phyloP scores from a whole-genome alignment of 2,797 vertebrate species.

The Uromys caudimaculatus region DNA sequence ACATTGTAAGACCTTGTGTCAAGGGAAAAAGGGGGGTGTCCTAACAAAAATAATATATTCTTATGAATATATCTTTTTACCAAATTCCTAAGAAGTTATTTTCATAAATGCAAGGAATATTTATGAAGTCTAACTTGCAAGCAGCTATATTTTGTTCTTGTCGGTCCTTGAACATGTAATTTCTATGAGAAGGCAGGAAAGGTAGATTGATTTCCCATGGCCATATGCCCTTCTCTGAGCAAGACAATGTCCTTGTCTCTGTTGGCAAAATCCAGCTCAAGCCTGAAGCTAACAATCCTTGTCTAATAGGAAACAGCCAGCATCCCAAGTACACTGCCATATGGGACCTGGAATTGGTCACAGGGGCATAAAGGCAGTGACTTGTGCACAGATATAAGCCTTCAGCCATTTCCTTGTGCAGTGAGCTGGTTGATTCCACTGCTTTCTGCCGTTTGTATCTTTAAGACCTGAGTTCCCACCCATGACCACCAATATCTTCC shows the following conservation, averaged over 20 bases:
- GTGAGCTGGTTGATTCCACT: background rate
- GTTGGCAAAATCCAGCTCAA: background rate
- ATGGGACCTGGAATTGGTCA: background rate
- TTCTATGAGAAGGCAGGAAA: background rate
- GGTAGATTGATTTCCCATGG: background rate
- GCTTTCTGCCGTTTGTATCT: background rate
- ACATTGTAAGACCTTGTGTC: background rate
- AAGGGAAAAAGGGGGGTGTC: background rate
- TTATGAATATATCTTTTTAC: background rate
- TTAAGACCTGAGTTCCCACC: background rate
- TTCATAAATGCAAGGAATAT: background rate
- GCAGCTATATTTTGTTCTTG: background rate
- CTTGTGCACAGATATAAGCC: background rate
- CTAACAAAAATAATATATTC: background rate
- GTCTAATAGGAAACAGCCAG: background rate
- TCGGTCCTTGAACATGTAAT: background rate
- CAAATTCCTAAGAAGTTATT: background rate
- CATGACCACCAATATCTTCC: background rate
- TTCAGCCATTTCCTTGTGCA: background rate
- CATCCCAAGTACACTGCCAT: background rate
- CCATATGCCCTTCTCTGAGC: background rate
- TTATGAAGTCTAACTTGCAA: background rate
- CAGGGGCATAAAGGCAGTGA: background rate
- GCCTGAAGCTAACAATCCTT: background rate
- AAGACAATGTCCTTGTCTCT: background rate